Base-by-base conservation (phyloP, 2,113 vertebrate species). In the Choloepus hoffmanni region DNA sequence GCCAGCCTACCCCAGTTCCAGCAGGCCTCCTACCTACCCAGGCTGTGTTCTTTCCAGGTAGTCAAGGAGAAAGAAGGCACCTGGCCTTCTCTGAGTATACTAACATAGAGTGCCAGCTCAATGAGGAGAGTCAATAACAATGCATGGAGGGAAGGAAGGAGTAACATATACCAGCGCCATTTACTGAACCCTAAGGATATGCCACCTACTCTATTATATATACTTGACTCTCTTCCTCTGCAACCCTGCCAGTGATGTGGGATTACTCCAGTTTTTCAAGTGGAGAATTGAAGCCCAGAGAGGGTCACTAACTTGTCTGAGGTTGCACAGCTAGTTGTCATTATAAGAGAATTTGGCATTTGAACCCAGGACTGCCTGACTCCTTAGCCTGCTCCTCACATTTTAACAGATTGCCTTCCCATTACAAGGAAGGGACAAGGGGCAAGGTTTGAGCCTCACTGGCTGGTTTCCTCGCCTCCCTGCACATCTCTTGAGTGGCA, bases 251-350 rank as follows among this genome's bases (percentile, higher is more conserved):
- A 30, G 73, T 70, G 82, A 67, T 45, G 11, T 24, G 9, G n/a
- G 26, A 1, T 79, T 33, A n/a, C 40, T 88, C 43, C 36, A n/a
- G 13, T 81, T 84, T 95, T 73, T 33, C 28, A 70, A 10, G 70
- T 58, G 50, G 76, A 53, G 5, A 74, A 28, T 58, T 43, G 48
- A 43, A 72, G 30, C 60, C 92, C 85, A 85, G 83, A 95, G 87
- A 97, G 62, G 21, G 58, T 68, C 5, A 33, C 15, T 76, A 21
- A 26, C 50, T 50, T 83, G 50, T 85, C 85, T 72, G 55, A 67
- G 55, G 62, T 58, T 82, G 65, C 68, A 45, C 21, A 68, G 88
- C 70, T 87, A 0, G 40, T n/a, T 63, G 1, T 2, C 45, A 73
- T 63, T n/a, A 16, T 67, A 21, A 62, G 86, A 73, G 73, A 68